Base-by-base conservation (phyloP, 2,888 invertebrate species). In the Platycnemis pennipes region DNA sequence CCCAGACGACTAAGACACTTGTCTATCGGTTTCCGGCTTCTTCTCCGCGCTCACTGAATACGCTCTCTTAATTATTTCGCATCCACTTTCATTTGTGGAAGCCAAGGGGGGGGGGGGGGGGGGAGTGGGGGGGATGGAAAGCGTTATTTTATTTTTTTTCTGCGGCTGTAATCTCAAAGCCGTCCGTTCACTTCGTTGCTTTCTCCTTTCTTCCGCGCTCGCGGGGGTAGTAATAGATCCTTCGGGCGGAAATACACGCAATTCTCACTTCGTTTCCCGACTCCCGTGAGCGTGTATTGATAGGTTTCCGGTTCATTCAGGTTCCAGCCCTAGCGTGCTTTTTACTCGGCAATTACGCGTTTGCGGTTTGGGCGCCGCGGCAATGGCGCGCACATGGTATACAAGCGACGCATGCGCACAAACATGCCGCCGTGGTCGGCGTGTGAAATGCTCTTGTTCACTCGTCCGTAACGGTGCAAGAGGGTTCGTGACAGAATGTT, bases 21-120 rank as follows among this genome's bases (percentile, higher is more conserved):
- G 63, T n/a, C 37, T 77, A 31, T 77, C 77, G 77, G 77, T 26
- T 77, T 77, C 77, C 77, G 77, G 26, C 77, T 77, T 77, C 77
- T 5, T 77, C 77, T 5, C 8, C 2, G 37, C 77, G 77, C 37
- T 37, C 77, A 26, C 77, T 37, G 37, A 26, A 77, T 37, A 77
- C 77, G 11, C 77, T 37, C 77, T 63, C 13, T 37, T 37, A 77
- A 77, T 37, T 37, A 77, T 37, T 77, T 31, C 77, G 77, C 77
- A 77, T 77, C 77, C 77, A 77, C 77, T 77, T 77, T 77, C 77
- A 37, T 16, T 37, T 16, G 77, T 77, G 77, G 77, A n/a, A 77
- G 77, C 77, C 77, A n/a, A n/a, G n/a, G n/a, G 77, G 37, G 13
- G 13, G 22, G 31, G 31, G 22, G 63, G 4, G 26, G 26, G 4